phyloP scores from a whole-genome alignment of 2,888 invertebrate species.

The Dolomedes plantarius region DNA sequence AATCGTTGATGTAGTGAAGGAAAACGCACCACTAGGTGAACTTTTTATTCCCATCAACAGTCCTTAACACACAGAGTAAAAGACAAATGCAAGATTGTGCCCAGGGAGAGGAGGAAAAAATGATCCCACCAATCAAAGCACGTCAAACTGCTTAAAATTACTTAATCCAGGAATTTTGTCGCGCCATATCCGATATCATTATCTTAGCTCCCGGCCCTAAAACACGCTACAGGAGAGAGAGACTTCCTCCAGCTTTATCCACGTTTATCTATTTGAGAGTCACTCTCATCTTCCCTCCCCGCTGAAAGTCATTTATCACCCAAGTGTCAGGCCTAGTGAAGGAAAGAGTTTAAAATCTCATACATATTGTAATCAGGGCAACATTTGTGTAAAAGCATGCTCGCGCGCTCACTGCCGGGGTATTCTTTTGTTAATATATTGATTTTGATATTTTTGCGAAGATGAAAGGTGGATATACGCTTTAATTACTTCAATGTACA shows the following conservation, averaged over 20 bases:
- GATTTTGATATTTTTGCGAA: conserved; percentile 16
- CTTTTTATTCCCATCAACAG: too few species aligned
- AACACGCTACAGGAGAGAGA: background rate
- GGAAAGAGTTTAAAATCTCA: conserved; percentile 16
- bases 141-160: background rate
- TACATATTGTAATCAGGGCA: conserved; percentile 16
- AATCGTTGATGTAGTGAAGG: too few species aligned
- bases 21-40: too few species aligned
- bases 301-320: conserved; percentile 1
- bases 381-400: conserved; percentile 14
- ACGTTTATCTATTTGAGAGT: conserved; percentile 6
- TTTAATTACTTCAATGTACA: conserved; percentile 12
- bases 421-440: conserved; percentile 14
- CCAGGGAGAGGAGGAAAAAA: background rate
- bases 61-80: too few species aligned
- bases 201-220: background rate
- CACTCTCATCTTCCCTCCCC: background rate
- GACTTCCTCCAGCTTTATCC: conserved; percentile 3
- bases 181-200: background rate
- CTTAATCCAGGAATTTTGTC: conserved; percentile 7
- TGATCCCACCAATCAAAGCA: background rate
- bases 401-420: background rate
- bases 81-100: too few species aligned
- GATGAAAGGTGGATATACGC: conserved; percentile 11
- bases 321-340: conserved; percentile 3